Conservation (phyloP, 2,888 invertebrate genomes). For the Emmelina monodactyla region DNA sequence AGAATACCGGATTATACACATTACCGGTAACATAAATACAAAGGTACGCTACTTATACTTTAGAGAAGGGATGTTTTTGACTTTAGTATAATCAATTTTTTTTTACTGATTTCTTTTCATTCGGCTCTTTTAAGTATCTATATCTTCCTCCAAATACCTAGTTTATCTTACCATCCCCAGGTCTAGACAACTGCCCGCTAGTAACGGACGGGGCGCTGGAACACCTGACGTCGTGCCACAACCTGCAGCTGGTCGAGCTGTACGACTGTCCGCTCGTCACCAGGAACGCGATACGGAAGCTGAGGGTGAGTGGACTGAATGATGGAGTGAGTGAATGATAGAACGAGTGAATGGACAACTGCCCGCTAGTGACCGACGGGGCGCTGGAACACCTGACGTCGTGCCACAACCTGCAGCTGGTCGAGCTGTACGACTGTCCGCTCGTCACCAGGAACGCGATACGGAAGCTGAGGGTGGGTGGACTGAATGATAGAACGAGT, state of each 20-base stretch:
- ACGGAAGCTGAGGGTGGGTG: constrained; percentile 88
- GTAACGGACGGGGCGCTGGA: constrained; percentile 97
- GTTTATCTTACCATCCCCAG: constrained; percentile 29
- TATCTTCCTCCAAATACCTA: too few relatives aligned
- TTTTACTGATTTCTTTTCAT: too few relatives aligned
- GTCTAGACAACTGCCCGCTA: constrained; percentile 98
- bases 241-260: constrained; percentile 94
- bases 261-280: constrained; percentile 99
- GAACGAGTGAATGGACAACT: too few relatives aligned
- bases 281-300: constrained; percentile 92
- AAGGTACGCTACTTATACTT: too few relatives aligned
- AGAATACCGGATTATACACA: too few relatives aligned
- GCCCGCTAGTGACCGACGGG: constrained; percentile 96
- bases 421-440: constrained; percentile 99
- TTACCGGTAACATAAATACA: too few relatives aligned
- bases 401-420: constrained; percentile 94
- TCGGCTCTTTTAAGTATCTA: too few relatives aligned
- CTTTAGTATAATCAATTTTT: too few relatives aligned
- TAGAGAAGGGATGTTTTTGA: too few relatives aligned
- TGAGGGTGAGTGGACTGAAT: constrained; percentile 75
- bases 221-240: constrained; percentile 93
- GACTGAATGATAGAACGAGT: too few relatives aligned
- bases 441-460: constrained; percentile 97
- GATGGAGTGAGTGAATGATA: background rate
- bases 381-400: constrained; percentile 93